These are phyloP conservation scores for Quadroppia sp. DNA, from an alignment of 2,888 invertebrate genomes.

Conservation along the genomic window DNA sequence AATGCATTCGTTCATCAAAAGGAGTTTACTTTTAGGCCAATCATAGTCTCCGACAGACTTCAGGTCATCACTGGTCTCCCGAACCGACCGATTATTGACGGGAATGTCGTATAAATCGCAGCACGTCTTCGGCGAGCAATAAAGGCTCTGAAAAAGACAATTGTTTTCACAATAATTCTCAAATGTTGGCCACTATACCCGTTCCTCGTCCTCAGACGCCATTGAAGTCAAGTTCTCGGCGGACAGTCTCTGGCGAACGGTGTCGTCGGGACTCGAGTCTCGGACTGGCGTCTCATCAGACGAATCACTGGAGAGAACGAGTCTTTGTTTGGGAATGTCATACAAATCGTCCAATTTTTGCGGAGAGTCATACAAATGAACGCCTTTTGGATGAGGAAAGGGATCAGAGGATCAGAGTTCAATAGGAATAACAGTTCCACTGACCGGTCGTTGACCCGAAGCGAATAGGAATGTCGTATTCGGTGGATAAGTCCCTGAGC, in stretches of 20 bases:
- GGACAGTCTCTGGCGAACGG: not conserved
- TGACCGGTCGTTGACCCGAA: too few species aligned
- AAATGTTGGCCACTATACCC: too few species aligned
- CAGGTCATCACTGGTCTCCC: not conserved
- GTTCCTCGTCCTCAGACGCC: not conserved
- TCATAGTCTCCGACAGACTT: not conserved
- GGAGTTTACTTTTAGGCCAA: not conserved
- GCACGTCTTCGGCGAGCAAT: not conserved
- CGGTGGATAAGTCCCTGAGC: too few species aligned
- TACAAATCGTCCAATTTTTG: too few species aligned
- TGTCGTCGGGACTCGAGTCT: too few species aligned
- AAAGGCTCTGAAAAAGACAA: not conserved
- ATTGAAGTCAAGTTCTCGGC: not conserved
- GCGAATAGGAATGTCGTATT: not conserved
- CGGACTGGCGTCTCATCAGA: too few species aligned
- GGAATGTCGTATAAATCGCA: not conserved
- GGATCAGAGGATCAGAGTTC: too few species aligned
- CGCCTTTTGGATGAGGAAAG: too few species aligned
- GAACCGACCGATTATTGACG: not conserved
- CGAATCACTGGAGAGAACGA: too few species aligned
- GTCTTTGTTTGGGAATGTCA: too few species aligned
- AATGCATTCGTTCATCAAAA: not conserved
- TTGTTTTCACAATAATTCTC: not conserved
- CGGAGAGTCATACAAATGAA: too few species aligned
- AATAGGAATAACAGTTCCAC: too few species aligned